Conservation (phyloP, 2,888 invertebrate species). For the Agrotis ipsilon region DNA sequence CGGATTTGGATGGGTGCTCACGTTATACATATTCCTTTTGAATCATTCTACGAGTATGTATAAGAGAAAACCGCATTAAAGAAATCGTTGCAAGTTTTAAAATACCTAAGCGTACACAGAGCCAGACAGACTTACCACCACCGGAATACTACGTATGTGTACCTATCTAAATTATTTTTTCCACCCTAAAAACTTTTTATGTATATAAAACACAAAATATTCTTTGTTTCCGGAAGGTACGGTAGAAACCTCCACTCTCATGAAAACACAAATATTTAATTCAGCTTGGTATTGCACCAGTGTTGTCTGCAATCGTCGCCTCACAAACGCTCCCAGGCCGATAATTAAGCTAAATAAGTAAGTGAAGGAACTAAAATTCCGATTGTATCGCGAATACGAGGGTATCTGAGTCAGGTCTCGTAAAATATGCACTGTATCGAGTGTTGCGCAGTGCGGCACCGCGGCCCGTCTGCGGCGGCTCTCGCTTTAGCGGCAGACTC, state of each 20-base stretch:
- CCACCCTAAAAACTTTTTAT: neutral
- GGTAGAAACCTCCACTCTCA: slow-evolving; percentile 44
- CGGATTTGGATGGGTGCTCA: too few species aligned
- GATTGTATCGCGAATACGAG: slow-evolving; percentile 70
- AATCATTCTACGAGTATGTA: too few species aligned
- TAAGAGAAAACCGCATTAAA: too few species aligned
- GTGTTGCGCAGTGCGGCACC: slow-evolving; percentile 83
- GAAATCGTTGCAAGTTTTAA: too few species aligned
- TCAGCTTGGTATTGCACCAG: slow-evolving; percentile 57
- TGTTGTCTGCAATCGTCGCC: slow-evolving; percentile 61
- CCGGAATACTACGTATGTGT: too few species aligned
- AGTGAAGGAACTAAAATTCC: slow-evolving; percentile 60
- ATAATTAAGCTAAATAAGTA: slow-evolving; percentile 68
- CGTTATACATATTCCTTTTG: too few species aligned
- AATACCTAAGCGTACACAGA: too few species aligned
- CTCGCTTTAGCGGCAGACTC: slow-evolving; percentile 76
- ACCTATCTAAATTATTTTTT: too few species aligned
- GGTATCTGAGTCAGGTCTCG: slow-evolving; percentile 75
- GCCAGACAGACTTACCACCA: too few species aligned
- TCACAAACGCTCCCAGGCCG: slow-evolving; percentile 58
- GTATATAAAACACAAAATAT: neutral
- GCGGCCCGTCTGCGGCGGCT: slow-evolving; percentile 76
- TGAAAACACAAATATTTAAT: slow-evolving; percentile 58
- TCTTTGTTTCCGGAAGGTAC: slow-evolving; percentile 17
- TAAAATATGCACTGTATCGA: slow-evolving; percentile 90